Evolutionary conservation across 1,140 invertebrate species (phyloP), one percentile per base, ranked within the genome.

Genomic region (Diprion similis): DNA sequence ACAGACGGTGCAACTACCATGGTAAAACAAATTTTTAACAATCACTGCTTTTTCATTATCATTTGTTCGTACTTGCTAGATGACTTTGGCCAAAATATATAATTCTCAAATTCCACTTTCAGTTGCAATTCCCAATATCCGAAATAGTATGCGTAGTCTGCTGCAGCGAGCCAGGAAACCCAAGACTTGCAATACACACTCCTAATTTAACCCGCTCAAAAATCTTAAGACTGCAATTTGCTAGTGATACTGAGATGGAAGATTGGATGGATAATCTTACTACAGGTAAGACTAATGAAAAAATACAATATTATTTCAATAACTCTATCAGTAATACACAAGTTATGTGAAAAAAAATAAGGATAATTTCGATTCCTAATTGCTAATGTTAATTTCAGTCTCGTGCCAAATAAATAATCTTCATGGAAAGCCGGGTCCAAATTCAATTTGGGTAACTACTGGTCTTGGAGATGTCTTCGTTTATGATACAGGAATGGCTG

Each of bases 241-340:
- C 89, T 18, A 92, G 92, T 78, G 95, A 96, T 85, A 91, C 91
- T 64, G 94, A 96, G 86, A 90, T 95, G 86, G 95, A 96, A 87
- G 95, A 97, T 83, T 97, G 95, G 95, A 90, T 96, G 68, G 91
- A 92, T 51, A 91, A 95, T 81, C 89, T 96, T 74, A 90, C 91
- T n/a, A 91, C 89, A 80, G 92, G 92, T 89, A 80, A 73, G 79
- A 88, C 81, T 84, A 71, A 76, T 47, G 45, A 13, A 48, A 76
- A 45, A 47, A 59, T 69, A 73, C 64, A 24, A 72, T 66, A 73
- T 75, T 18, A 68, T 68, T 66, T 73, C 10, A 70, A 64, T 71
- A n/a, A 45, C 71, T 68, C 19, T 71, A 72, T 75, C 68, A 17
- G 46, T 46, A 11, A 8, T 17, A 46, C 18, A 65, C 46, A 70